Conservation (phyloP, 2,888 invertebrate genomes). For the Cryptocheilus praepositus region DNA sequence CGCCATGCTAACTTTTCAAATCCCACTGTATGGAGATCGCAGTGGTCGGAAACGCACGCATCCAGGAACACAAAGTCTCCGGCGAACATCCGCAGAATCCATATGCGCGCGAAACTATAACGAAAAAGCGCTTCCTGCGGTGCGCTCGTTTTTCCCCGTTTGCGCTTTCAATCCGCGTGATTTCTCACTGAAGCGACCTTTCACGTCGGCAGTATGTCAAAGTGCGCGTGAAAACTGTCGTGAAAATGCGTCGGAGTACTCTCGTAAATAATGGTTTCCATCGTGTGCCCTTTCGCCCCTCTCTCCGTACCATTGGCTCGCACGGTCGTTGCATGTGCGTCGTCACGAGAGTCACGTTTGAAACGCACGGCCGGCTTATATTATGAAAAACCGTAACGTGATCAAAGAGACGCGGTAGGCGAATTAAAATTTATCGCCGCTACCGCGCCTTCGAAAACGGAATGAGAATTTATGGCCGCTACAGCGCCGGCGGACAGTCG, state of each 20-base stretch:
- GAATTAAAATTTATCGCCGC: background rate
- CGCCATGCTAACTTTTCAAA: too few species aligned
- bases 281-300: background rate
- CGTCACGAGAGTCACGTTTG: background rate
- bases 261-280: conserved; percentile 38
- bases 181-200: conserved; percentile 29
- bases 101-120: conserved; percentile 25
- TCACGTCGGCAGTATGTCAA: conserved; percentile 45
- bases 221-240: conserved; percentile 48
- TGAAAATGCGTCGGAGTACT: conserved; percentile 28
- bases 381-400: conserved; percentile 8
- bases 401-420: conserved; percentile 5
- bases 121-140: conserved; percentile 13
- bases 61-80: too few species aligned
- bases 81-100: conserved; percentile 25
- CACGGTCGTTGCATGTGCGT: background rate
- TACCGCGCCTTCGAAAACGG: background rate
- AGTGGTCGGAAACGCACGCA: too few species aligned
- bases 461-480: conserved; percentile 4
- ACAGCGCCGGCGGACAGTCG: background rate
- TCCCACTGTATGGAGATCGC: too few species aligned
- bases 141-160: conserved; percentile 28
- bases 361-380: conserved; percentile 10
- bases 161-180: conserved; percentile 25
- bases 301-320: background rate